Evolutionary conservation across 2,797 vertebrate genomes (phyloP), one percentile per base, ranked within the genome.

Genomic region (Rallus crepitans): DNA sequence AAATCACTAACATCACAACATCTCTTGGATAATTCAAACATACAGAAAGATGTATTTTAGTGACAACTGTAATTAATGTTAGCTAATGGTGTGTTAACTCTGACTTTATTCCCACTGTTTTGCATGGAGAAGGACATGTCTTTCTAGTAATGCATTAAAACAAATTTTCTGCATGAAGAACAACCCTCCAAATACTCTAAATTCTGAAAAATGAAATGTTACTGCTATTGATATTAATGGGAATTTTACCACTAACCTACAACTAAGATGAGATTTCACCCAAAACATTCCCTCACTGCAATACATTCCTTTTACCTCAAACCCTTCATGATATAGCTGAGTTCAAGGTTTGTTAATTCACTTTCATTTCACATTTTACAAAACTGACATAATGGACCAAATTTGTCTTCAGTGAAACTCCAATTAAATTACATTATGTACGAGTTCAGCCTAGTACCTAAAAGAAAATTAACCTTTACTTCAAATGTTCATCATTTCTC

Each of bases 381-480:
- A 90, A 82, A 76, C 76, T 93, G 87, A 94, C 37, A 84, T 55
- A 95, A 93, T 9, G 37, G 90, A 85, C 25, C 52, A 93, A 92
- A 96, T 95, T 87, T 94, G 70, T 92, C 72, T 76, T 77, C 82
- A 88, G 48, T 87, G 79, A 94, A 94, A 90, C 35, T 87, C 73
- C 89, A 96, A 88, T 96, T 96, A 95, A 93, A 92, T 89, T 94
- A 87, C 35, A 82, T 84, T 89, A 96, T 80, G 33, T 70, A 95
- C 31, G 11, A 94, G 69, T 89, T 94, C 31, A 0, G 85, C 80
- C 52, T 84, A 82, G 42, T 77, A 84, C 39, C 94, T 93, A 73
- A 92, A 91, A 97, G 82, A 93, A 97, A 96, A 93, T 90, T 91
- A 97, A 94, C 77, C 70, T 95, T 88, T 89, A 68, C 69, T 91